A percentile compares a stretch with the other conserved stretches of the same genome.
Conservation (phyloP, 2,113 vertebrate species). For the Toxotes chatareus region DNA sequence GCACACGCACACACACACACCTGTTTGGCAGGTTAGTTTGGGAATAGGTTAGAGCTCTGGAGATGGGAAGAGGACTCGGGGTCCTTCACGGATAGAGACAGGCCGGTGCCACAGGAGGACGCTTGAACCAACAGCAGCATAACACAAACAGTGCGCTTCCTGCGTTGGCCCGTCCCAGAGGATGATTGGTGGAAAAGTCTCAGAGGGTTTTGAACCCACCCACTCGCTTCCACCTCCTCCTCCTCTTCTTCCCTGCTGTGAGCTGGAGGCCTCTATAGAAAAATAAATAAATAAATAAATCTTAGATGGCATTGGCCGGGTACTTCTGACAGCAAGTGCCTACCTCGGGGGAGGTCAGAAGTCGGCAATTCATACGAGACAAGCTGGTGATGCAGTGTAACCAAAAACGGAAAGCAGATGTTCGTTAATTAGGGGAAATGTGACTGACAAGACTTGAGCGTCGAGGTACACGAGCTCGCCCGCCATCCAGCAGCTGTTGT, state of each 20-base stretch:
- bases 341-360: conserved; percentile 92
- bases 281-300: conserved; percentile 15
- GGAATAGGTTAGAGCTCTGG: conserved; percentile 74
- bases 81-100: conserved; percentile 55
- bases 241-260: conserved; percentile 55
- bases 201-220: conserved; percentile 55
- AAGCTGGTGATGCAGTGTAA: conserved; percentile 96
- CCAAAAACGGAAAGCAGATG: conserved; percentile 98
- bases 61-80: conserved; percentile 62
- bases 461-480: conserved; percentile 89
- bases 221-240: conserved; percentile 30
- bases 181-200: conserved; percentile 62
- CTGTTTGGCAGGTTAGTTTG: conserved; percentile 66
- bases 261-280: conserved; percentile 45
- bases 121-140: conserved; percentile 59
- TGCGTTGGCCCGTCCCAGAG: conserved; percentile 52
- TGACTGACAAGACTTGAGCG: conserved; percentile 98
- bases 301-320: conserved; percentile 49
- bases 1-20: conserved; percentile 39
- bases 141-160: conserved; percentile 51
- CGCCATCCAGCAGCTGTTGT: conserved; percentile 95
- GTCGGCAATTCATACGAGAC: conserved; percentile 95
- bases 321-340: conserved; percentile 89
- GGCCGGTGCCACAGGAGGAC: conserved; percentile 61
- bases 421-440: conserved; percentile 99